Base-by-base conservation (phyloP, 2,113 vertebrate genomes). In the Solenodon paradoxus region DNA sequence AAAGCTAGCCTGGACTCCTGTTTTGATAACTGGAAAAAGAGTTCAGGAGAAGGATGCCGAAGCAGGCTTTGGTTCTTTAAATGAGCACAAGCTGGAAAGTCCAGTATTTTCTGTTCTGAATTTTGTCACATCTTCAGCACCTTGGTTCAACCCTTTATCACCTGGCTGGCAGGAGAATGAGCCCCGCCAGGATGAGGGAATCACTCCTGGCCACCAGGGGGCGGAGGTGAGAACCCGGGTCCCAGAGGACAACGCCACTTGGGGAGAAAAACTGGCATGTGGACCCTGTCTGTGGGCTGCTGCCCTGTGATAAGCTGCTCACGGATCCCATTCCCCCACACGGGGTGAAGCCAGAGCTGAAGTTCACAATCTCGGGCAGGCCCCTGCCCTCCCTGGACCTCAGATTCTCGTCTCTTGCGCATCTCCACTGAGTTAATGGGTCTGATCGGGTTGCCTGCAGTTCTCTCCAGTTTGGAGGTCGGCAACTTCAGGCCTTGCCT, bases 11-110 rank as follows among this genome's bases (percentile, higher is more conserved):
- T 88, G 35, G n/a, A 95, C 79, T 69, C 71, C 57, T 64, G 78
- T 87, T 86, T 96, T 93, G 94, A 81, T 78, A 78, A 85, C 78
- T 68, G 61, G 71, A 55, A 94, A 81, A 96, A 91, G 12, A 78
- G 91, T 92, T 88, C 55, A 82, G 64, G 42, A 59, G 91, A 80
- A 95, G 75, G 78, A 88, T 12, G 45, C 1, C 68, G 88, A 74
- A 47, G 32, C 13, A 71, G 28, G 80, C 53, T n/a, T 94, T 30
- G 45, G 28, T 55, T 61, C 91, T 85, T 71, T 90, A 85, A 87
- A 68, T 71, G 78, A 81, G 51, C 63, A 88, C 68, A 95, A 87
- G 53, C 64, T 92, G 81, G 57, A 92, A 94, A 93, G 81, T 28
- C 45, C 38, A 35, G 79, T 80, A 55, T 91, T 90, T 84, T 55